Conservation (phyloP, 2,888 invertebrate genomes). For the Odontothrips loti region DNA sequence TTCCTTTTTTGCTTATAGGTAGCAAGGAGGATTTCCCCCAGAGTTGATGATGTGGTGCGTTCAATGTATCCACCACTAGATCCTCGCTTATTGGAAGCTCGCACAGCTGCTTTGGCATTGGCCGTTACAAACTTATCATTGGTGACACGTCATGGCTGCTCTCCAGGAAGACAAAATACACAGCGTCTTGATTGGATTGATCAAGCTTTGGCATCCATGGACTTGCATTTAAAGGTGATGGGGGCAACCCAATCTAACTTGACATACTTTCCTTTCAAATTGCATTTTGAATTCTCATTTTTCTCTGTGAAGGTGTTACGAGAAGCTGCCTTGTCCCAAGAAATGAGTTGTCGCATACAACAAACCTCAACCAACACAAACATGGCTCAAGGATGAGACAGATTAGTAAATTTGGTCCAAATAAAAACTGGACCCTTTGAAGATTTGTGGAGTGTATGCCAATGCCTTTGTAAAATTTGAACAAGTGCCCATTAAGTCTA, state of each 20-base stretch:
- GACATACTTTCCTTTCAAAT: too few relatives aligned
- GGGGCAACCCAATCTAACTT: constrained; percentile 32
- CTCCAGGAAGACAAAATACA: constrained; percentile 48
- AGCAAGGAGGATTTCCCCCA: constrained; percentile 60
- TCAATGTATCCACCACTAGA: constrained; percentile 69
- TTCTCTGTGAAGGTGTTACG: constrained; percentile 47
- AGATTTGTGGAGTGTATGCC: too few relatives aligned
- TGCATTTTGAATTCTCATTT: too few relatives aligned
- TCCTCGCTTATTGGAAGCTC: constrained; percentile 62
- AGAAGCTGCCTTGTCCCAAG: constrained; percentile 53
- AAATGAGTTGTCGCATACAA: constrained; percentile 48
- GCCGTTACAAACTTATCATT: constrained; percentile 64
- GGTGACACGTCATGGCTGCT: constrained; percentile 57
- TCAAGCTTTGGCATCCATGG: constrained; percentile 60
- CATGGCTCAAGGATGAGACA: neutral
- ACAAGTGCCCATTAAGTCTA: neutral
- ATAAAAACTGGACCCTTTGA: too few relatives aligned
- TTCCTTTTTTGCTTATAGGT: constrained; percentile 46
- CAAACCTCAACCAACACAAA: neutral
- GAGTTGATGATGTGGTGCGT: constrained; percentile 66
- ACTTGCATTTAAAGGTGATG: constrained; percentile 56
- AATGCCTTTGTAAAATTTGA: neutral
- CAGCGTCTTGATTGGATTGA: constrained; percentile 57
- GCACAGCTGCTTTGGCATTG: constrained; percentile 61
- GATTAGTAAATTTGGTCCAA: too few relatives aligned